Base-by-base conservation (phyloP, 2,888 invertebrate species). In the Caenorhabditis sulstoni region DNA sequence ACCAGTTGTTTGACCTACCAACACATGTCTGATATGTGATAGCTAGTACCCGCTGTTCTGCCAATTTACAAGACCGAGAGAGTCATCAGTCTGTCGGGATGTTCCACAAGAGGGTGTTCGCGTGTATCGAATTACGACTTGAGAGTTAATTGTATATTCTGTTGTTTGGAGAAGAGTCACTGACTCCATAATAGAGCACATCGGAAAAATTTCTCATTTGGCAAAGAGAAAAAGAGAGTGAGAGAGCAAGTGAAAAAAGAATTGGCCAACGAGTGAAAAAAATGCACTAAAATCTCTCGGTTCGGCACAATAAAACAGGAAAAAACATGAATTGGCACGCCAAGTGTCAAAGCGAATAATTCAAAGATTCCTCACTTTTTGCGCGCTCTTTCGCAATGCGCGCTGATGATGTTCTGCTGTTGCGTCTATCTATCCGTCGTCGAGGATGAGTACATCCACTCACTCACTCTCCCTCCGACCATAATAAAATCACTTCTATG, bases 271-370 rank as follows among this genome's bases (percentile, higher is more conserved):
- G 39, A 67, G 49, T 58, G 39, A 23, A 44, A 50, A 44, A 53
- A 47, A 62, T 44, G 35, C 64, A 73, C 57, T 50, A 57, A 62
- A 65, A 71, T 29, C 62, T 44, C 53, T 71, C 50, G 70, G 62
- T 62, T 59, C 55, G 62, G 62, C 62, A 74, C 65, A 74, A 65
- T 66, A 66, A 74, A 76, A 67, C 61, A 62, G 67, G 67, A 76
- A 76, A 75, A 76, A 76, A 62, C 62, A 68, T 57, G 62, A 68
- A 67, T 62, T 44, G 67, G 68, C 67, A 53, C 67, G 62, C 62
- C 67, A 67, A 62, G 70, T 77, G 77, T 77, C 77, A 77, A 77
- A 77, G 70, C 77, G 77, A 77, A 77, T 77, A 77, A 77, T 77
- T 77, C 76, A 77, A 77, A 61, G 64, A 77, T 70, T 67, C 55